These are phyloP conservation scores for Podarcis lilfordi DNA, from an alignment of 2,797 vertebrate species.

Conservation along the genomic window DNA sequence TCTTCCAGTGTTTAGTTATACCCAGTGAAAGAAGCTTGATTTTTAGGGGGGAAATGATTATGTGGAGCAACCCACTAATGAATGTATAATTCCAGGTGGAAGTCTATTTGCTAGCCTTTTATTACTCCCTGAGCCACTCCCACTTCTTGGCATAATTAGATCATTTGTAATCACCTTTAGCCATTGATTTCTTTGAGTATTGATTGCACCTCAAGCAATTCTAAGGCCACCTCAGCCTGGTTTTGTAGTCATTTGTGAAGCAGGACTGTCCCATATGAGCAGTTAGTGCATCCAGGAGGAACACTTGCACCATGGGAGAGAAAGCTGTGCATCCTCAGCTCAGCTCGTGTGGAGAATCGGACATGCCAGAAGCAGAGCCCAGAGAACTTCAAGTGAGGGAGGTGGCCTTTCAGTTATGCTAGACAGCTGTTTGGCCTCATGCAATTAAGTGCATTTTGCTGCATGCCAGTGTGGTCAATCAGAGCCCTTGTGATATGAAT, in stretches of 20 bases:
- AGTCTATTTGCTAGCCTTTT: neutral
- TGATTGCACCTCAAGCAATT: neutral
- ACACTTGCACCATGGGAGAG: neutral
- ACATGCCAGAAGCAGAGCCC: neutral
- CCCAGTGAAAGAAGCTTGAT: neutral
- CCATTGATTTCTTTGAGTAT: no score
- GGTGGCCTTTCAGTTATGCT: neutral
- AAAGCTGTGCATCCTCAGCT: neutral
- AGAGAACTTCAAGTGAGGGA: no score
- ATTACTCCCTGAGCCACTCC: neutral
- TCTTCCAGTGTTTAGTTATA: no score
- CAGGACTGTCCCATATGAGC: neutral
- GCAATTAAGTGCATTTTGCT: neutral
- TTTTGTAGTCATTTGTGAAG: neutral
- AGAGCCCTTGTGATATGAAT: neutral
- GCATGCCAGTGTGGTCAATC: neutral
- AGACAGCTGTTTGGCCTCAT: neutral
- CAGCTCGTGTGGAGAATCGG: no score
- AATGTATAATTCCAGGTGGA: neutral
- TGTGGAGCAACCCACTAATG: neutral
- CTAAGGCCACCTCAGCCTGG: neutral
- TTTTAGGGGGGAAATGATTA: no score
- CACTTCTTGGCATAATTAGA: neutral
- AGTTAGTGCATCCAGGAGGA: no score
- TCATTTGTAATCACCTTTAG: neutral